phyloP scores from a whole-genome alignment of 2,888 invertebrate species.

The Sialis lutaria region DNA sequence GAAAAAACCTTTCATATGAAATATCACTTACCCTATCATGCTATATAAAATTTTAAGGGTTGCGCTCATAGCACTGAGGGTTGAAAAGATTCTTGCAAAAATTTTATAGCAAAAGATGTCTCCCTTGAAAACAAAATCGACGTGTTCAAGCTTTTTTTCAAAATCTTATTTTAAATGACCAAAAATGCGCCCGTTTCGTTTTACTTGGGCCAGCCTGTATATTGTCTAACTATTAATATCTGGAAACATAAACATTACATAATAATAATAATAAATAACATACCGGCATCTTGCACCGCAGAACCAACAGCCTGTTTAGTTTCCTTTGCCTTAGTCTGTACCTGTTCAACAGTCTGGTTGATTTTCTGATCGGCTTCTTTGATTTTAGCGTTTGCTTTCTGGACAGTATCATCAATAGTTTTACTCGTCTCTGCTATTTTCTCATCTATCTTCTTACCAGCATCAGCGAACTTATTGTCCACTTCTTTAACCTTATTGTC shows the following conservation, averaged over 20 bases:
- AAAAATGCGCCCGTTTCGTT: no score
- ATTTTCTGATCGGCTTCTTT: conserved; percentile 5
- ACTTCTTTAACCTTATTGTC: conserved; percentile 6
- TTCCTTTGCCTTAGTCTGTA: conserved; percentile 1
- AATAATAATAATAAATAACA: not conserved
- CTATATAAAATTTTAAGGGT: no score
- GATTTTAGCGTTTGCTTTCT: conserved; percentile 6
- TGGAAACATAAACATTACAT: not conserved
- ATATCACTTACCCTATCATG: no score
- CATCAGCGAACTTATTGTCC: conserved; percentile 15
- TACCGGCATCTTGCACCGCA: conserved; percentile 9
- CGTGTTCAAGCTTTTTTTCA: no score
- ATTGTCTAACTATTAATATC: not conserved
- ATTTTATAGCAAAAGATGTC: no score
- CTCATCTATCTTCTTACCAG: conserved; percentile 23
- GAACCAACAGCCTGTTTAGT: conserved; percentile 1
- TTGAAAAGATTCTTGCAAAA: no score
- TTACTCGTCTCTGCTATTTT: not conserved
- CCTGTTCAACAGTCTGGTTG: conserved; percentile 7
- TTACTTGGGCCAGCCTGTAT: no score
- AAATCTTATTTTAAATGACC: no score
- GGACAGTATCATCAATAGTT: not conserved
- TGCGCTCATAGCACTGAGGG: no score
- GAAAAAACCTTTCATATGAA: no score
- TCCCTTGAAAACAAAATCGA: no score